Evolutionary conservation across 2,888 invertebrate genomes (phyloP).

Genomic region (Dendrolimus houi): DNA sequence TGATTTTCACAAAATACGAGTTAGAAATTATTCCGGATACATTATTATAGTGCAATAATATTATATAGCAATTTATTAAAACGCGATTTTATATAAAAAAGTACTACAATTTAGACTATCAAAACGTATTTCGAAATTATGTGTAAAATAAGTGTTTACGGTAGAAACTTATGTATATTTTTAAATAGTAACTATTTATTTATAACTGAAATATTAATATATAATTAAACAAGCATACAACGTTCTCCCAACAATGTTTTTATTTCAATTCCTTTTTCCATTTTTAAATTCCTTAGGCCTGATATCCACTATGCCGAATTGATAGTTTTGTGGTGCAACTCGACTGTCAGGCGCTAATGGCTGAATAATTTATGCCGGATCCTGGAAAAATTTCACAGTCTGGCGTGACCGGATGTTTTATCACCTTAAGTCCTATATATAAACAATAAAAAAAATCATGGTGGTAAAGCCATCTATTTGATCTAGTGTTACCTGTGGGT

Average conservation of each 20-base stretch:
- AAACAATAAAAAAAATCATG: no score
- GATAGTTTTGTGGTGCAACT: no score
- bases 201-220: conserved; percentile 63
- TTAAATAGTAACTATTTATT: conserved; percentile 51
- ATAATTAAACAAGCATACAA: conserved; percentile 50
- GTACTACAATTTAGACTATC: conserved; percentile 18
- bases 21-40: neutral
- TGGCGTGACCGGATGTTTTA: no score
- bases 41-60: conserved; percentile 32
- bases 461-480: no score
- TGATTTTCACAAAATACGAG: no score
- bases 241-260: conserved; percentile 37
- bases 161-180: conserved; percentile 40
- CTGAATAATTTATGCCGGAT: no score
- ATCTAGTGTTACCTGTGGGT: no score
- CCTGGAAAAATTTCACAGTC: no score
- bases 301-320: no score
- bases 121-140: conserved; percentile 31
- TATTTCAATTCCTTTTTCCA: conserved; percentile 9
- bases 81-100: conserved; percentile 24
- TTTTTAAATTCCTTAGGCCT: neutral
- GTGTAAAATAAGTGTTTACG: conserved; percentile 46
- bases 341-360: no score
- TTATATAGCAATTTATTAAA: conserved; percentile 20
- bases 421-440: no score